Evolutionary conservation across 2,888 invertebrate species (phyloP), one percentile per base, ranked within the genome.

Genomic region (Hydroisotoma schaefferi): DNA sequence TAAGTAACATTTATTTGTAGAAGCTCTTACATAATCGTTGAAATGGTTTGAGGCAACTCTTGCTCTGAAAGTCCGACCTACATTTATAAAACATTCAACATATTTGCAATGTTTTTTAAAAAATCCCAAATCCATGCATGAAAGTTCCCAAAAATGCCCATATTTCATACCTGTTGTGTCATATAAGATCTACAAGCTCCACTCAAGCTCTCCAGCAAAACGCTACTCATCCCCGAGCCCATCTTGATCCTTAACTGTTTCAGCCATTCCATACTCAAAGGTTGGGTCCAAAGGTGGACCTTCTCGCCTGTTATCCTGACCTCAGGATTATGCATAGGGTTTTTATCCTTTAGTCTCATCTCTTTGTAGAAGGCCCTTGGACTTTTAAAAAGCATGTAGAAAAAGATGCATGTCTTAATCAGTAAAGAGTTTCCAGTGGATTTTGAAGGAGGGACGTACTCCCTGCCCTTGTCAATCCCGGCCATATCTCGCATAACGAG

Each of bases 401-500:
- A 57, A 28, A 67, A 68, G 15, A 67, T 65, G 37, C 47, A 38
- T 10, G 64, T 47, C 4, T 60, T 57, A 28, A 54, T 48, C 8
- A 33, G 33, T 33, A 33, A 40, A 40, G 40, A 40, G n/a, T 5
- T 8, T 40, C 15, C 59, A 2, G 23, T 56, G 23, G 58, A 33
- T 43, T 59, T 59, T 3, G 49, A 18, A 1, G 65, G 62, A 15
- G 65, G 65, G n/a, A 49, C 40, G 8, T 58, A 61, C 8, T 59
- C 49, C 26, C 62, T 59, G 8, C 46, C 51, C 12, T 25, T n/a
- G 40, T 67, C 64, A 10, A 53, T 57, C 2, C 67, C 67, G 22
- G 68, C 65, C 61, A 68, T 64, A 29, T 68, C 70, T 53, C 63
- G 51, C 59, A 68, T 56, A 5, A 70, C 67, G 1, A 70, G 58